A percentile compares a stretch with the other conserved stretches of the same genome.
Evolutionary conservation across 2,797 vertebrate species (phyloP).

Genomic region (Cuculus canorus): DNA sequence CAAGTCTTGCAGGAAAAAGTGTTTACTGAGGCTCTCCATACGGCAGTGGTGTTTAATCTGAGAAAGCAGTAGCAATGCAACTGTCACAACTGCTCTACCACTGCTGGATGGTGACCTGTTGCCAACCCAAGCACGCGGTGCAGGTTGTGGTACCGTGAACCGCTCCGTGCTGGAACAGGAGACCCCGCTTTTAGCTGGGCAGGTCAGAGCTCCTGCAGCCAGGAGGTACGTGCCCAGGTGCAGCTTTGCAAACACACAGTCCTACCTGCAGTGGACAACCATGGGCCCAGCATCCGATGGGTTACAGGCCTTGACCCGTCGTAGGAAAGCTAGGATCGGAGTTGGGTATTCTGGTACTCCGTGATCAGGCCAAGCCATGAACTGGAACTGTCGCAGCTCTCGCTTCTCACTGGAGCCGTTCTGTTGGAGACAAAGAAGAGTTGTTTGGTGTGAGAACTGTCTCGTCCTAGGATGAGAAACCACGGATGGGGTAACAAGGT

Average conservation of each 20-base stretch:
- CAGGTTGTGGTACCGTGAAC: not conserved
- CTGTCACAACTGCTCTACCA: not conserved
- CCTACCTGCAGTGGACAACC: constrained; percentile 97
- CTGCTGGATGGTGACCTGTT: not conserved
- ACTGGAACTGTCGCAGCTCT: constrained; percentile 96
- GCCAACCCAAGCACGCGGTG: not conserved
- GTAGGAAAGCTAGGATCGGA: constrained; percentile 90
- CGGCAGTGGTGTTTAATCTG: not conserved
- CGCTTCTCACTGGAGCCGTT: constrained; percentile 94
- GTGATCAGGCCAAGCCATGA: constrained; percentile 96
- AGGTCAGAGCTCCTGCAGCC: not conserved
- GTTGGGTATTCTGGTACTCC: constrained; percentile 96
- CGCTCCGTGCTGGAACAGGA: not conserved
- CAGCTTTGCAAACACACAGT: not conserved
- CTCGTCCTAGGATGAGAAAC: not conserved
- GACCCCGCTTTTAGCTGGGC: not conserved
- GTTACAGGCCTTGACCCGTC: constrained; percentile 91
- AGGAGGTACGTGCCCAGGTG: not conserved
- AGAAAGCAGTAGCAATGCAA: not conserved
- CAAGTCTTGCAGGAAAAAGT: not conserved
- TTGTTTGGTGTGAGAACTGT: not conserved
- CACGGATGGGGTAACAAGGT: not conserved
- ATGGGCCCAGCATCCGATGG: constrained; percentile 92
- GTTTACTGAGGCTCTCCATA: not conserved
- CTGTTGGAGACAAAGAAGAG: constrained; percentile 71